Conservation (phyloP, 2,797 vertebrate species). For the Cyclura pinguis region DNA sequence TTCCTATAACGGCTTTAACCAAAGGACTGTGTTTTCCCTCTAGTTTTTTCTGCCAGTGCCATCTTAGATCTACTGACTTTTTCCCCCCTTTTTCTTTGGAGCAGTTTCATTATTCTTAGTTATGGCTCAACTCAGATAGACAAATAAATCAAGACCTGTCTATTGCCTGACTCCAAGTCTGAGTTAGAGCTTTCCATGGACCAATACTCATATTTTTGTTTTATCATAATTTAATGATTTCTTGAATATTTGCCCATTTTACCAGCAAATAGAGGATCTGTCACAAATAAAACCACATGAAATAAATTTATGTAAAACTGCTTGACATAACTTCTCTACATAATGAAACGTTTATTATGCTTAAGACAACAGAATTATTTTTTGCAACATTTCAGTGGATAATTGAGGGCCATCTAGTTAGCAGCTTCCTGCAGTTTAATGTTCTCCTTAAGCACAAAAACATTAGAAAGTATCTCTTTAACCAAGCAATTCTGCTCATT, state of each 20-base stretch:
- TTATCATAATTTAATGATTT: slow-evolving; percentile 38
- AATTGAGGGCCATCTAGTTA: slow-evolving; percentile 5
- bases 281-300: slow-evolving; percentile 22
- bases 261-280: slow-evolving; percentile 3
- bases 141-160: slow-evolving; percentile 42
- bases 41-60: neutral
- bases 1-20: neutral
- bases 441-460: neutral
- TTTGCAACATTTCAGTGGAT: slow-evolving; percentile 19
- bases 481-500: neutral
- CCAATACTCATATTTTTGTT: slow-evolving; percentile 4
- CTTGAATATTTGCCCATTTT: slow-evolving; percentile 20
- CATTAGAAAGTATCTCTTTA: neutral
- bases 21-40: neutral
- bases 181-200: slow-evolving; percentile 22
- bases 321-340: neutral
- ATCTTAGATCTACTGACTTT: slow-evolving; percentile 6
- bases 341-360: slow-evolving; percentile 34
- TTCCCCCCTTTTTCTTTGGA: neutral
- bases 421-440: slow-evolving; percentile 25
- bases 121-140: slow-evolving; percentile 24
- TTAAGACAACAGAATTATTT: slow-evolving; percentile 9
- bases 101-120: slow-evolving; percentile 26
- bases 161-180: slow-evolving; percentile 25
- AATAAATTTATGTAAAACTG: slow-evolving; percentile 13